phyloP scores from a whole-genome alignment of 1,140 invertebrate species.

The Drosophila insularis region DNA sequence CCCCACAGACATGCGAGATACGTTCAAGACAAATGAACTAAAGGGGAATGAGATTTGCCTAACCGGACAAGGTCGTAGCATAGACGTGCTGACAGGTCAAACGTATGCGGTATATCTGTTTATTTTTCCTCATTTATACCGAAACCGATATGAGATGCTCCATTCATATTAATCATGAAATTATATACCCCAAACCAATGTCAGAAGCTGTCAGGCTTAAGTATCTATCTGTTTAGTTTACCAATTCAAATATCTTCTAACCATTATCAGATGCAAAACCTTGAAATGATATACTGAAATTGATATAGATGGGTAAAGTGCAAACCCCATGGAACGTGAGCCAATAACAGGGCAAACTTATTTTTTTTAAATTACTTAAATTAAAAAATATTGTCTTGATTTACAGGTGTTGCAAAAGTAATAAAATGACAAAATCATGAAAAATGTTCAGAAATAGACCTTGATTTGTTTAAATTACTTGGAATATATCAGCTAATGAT shows the following conservation, averaged over 20 bases:
- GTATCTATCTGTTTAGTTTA: neutral
- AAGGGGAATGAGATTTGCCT: conserved; percentile 9
- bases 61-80: conserved; percentile 33
- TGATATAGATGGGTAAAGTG: too few species aligned
- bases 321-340: too few species aligned
- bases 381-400: too few species aligned
- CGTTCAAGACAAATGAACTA: conserved; percentile 6
- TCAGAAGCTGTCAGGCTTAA: neutral
- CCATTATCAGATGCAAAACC: too few species aligned
- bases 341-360: too few species aligned
- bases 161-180: conserved; percentile 7
- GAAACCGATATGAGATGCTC: conserved; percentile 1
- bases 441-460: too few species aligned
- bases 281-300: too few species aligned
- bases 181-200: neutral
- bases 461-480: too few species aligned
- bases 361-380: too few species aligned
- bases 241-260: neutral
- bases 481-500: too few species aligned
- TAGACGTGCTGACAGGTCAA: conserved; percentile 7
- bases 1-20: conserved; percentile 41
- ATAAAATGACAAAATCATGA: too few species aligned
- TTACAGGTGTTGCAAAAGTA: too few species aligned
- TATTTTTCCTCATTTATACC: neutral
- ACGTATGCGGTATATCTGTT: neutral